A percentile compares a stretch with the other conserved stretches of the same genome.
Evolutionary conservation across 1,140 invertebrate species (phyloP).

Genomic region (Akabosia matsudoensis): DNA sequence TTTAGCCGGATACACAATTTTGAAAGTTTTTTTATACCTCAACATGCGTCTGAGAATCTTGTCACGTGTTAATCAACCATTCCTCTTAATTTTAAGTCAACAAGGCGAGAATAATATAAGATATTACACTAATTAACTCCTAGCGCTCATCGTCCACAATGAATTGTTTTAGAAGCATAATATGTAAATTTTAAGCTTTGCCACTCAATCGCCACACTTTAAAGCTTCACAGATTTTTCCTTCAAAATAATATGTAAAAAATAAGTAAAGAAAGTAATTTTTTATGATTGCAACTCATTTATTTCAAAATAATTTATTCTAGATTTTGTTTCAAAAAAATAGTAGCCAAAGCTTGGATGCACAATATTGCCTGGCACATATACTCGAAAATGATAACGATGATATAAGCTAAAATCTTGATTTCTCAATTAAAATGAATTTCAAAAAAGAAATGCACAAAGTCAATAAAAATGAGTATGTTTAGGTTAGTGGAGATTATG

Average conservation of each 20-base stretch:
- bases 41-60: neutral
- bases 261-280: too few relatives aligned
- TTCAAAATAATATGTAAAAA: too few relatives aligned
- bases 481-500: neutral
- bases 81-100: neutral
- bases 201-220: too few relatives aligned
- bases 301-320: too few relatives aligned
- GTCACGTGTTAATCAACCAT: slow-evolving; percentile 22
- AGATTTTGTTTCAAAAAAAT: too few relatives aligned
- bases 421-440: neutral
- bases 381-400: neutral
- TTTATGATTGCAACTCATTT: too few relatives aligned
- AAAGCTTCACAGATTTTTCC: too few relatives aligned
- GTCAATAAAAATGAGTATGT: neutral
- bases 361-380: neutral
- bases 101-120: neutral
- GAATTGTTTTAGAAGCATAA: too few relatives aligned
- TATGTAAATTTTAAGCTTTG: too few relatives aligned
- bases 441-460: neutral
- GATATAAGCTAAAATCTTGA: neutral
- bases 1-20: too few relatives aligned
- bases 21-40: slow-evolving; percentile 10
- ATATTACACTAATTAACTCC: too few relatives aligned
- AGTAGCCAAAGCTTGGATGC: neutral
- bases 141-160: too few relatives aligned